Evolutionary conservation across 2,113 vertebrate genomes (phyloP).

Genomic region (Orthonyx spaldingii): DNA sequence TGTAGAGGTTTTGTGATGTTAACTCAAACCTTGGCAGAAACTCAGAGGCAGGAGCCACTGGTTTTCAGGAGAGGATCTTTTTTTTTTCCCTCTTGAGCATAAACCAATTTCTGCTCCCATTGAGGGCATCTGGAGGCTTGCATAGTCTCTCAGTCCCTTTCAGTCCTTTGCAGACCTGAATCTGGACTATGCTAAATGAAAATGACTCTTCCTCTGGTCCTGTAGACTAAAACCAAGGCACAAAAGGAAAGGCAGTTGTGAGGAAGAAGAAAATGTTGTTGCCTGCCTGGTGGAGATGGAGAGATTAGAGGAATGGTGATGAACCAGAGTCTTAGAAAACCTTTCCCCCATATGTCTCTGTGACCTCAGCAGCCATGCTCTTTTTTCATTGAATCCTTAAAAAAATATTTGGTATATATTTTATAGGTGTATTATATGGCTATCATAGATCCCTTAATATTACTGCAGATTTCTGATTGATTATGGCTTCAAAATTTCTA

Average conservation of each 20-base stretch:
- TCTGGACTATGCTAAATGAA: neutral
- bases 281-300: neutral
- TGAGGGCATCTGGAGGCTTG: neutral
- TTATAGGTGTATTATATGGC: neutral
- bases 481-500: neutral
- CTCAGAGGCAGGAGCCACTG: neutral
- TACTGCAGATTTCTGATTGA: neutral
- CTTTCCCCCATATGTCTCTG: neutral
- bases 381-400: neutral
- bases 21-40: neutral
- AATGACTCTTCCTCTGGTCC: neutral
- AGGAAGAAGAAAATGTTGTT: neutral
- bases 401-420: neutral
- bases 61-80: neutral
- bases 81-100: neutral
- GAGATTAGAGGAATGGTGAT: neutral
- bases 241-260: neutral
- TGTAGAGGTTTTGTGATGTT: neutral
- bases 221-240: neutral
- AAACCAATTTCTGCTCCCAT: neutral
- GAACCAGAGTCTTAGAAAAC: neutral
- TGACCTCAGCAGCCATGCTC: neutral
- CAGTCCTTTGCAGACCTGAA: neutral
- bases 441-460: neutral
- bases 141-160: neutral